These are phyloP conservation scores for Psettodes erumei DNA, from an alignment of 2,113 vertebrate genomes.

Conservation along the genomic window DNA sequence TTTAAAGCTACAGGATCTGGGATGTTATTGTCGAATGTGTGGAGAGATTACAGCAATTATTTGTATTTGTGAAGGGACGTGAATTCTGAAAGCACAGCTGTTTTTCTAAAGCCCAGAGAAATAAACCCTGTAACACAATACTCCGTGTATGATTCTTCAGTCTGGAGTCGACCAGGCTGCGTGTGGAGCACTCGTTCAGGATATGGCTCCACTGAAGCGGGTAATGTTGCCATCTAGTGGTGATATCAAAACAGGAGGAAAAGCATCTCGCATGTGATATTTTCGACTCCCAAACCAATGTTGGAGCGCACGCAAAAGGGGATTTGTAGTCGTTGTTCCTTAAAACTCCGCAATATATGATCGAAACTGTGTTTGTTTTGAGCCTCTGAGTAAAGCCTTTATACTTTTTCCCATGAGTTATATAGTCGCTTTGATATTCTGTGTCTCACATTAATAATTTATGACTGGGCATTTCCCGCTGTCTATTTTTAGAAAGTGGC, in stretches of 20 bases:
- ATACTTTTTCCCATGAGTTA: no score
- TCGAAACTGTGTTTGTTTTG: background rate
- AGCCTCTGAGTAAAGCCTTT: background rate
- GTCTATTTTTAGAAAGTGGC: slow-evolving; percentile 71
- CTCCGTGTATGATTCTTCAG: background rate
- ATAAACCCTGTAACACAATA: background rate
- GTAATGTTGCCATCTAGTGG: slow-evolving; percentile 75
- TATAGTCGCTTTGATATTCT: background rate
- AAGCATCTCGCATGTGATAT: background rate
- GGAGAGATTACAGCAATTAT: background rate
- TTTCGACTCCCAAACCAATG: background rate
- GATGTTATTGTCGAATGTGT: background rate
- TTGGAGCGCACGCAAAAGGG: background rate
- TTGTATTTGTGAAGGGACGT: rapidly evolving
- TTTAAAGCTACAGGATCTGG: background rate
- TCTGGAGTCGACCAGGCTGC: background rate
- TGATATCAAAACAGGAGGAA: background rate
- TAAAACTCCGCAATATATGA: background rate
- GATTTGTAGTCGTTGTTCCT: background rate
- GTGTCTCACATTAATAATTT: slow-evolving; percentile 37
- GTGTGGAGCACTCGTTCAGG: background rate
- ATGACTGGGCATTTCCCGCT: slow-evolving; percentile 53
- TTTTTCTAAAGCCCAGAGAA: background rate
- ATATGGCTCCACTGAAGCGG: slow-evolving; percentile 26
- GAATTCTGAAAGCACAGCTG: background rate